A percentile compares a stretch with the other conserved stretches of the same genome.
Conservation (phyloP, 2,797 vertebrate species). For the Anolis apletophallus region DNA sequence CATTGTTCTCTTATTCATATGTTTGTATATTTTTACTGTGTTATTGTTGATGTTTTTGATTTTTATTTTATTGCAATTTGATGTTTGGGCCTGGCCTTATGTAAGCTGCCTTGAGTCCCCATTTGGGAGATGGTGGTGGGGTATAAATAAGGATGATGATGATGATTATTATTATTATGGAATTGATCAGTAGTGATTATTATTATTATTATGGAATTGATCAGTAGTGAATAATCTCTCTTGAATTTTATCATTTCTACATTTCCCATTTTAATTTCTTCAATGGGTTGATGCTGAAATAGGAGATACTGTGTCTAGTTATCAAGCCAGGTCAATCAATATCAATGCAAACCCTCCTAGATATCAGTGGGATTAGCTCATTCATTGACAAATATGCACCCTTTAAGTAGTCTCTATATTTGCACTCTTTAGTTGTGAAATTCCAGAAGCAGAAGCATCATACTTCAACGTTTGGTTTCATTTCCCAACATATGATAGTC, state of each 20-base stretch:
- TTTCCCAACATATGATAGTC: background rate
- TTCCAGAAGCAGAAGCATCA: background rate
- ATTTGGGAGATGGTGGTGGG: too few species aligned
- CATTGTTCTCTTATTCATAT: too few species aligned
- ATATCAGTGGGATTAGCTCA: background rate
- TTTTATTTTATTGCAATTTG: too few species aligned
- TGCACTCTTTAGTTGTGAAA: conserved; percentile 12
- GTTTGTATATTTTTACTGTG: too few species aligned
- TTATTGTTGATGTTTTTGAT: too few species aligned
- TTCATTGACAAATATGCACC: conserved; percentile 15
- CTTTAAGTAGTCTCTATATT: background rate
- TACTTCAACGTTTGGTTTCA: background rate
- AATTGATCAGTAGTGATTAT: too few species aligned
- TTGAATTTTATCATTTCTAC: background rate
- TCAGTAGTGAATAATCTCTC: background rate
- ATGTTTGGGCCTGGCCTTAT: too few species aligned
- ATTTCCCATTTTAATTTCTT: background rate
- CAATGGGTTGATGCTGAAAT: background rate
- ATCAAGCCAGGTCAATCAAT: background rate
- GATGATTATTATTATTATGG: too few species aligned
- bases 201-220: too few species aligned
- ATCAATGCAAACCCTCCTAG: background rate
- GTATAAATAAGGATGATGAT: too few species aligned
- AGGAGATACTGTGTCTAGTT: background rate
- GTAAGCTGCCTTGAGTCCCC: too few species aligned